Conservation (phyloP, 1,140 invertebrate genomes). For the Littorina saxatilis region DNA sequence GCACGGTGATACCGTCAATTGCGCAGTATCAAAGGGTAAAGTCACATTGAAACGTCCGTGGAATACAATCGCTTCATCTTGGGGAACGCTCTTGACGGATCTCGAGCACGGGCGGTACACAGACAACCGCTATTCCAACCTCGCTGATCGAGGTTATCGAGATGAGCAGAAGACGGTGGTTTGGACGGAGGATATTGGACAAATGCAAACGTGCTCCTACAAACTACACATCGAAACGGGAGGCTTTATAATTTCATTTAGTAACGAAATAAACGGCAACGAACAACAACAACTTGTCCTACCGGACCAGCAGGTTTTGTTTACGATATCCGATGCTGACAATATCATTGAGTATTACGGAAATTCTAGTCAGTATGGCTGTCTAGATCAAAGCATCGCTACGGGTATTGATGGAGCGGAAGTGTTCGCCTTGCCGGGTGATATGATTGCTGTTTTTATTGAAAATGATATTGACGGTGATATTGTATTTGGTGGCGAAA, state of each 20-base stretch:
- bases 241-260: background rate
- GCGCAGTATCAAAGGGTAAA: background rate
- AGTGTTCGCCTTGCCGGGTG: background rate
- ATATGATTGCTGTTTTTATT: background rate
- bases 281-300: background rate
- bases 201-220: background rate
- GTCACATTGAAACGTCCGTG: background rate
- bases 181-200: background rate
- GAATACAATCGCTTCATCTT: background rate
- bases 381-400: background rate
- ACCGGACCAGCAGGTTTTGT: background rate
- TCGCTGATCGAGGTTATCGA: background rate
- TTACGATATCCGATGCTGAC: background rate
- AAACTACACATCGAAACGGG: background rate
- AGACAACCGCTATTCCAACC: background rate
- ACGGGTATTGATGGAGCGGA: background rate
- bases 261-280: background rate
- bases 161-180: background rate
- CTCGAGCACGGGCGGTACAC: background rate
- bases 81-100: background rate
- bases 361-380: background rate
- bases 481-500: background rate
- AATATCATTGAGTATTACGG: background rate
- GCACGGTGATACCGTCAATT: background rate
- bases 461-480: background rate